Evolutionary conservation across 64 coral and sea anemone genomes (phyloP), one percentile per base, ranked within the genome.

Genomic region (Astreopora myriophthalma): DNA sequence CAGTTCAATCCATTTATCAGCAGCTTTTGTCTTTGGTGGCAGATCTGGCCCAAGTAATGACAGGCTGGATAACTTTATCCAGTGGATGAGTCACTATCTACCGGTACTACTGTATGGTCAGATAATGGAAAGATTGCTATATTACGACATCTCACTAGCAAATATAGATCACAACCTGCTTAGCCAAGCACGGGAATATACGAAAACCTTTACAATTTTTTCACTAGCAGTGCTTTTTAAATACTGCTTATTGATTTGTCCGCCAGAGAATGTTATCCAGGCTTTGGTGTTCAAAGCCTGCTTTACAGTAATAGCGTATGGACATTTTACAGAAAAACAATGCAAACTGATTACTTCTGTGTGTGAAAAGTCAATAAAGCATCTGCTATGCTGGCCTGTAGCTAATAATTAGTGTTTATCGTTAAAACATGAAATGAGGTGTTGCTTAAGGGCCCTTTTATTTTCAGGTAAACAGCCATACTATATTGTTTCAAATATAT

Each of bases 201-300:
- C 75, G 44, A 49, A 79, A 77, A 79, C 34, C 37, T 3, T 79
- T 8, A 48, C 75, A 79, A 79, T 40, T 79, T 42, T 79, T 79
- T 79, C 36, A 79, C 75, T 40, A 46, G 75, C 36, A 40, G 33
- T 40, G 51, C 37, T 20, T 40, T 24, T 79, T 57, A 14, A 57
- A 57, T 12, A 12, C 51, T 57, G 10, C 3, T 57, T 57, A 57
- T 57, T 57, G 17, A 57, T 12, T 57, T 79, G 75, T 79, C 75
- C 29, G 36, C 75, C 75, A 79, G 75, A 79, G 75, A 79, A 79
- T 79, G 36, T 35, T 79, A 79, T 79, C 29, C 75, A 79, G 75
- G 34, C 34, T 79, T 79, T 48, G 75, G 3, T 40, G 34, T 79
- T 79, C 34, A 79, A 48, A 79, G 32, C 75, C 37, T 79, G 13